Evolutionary conservation across 2,888 invertebrate genomes (phyloP).

Genomic region (Lasioglossum calceatum): DNA sequence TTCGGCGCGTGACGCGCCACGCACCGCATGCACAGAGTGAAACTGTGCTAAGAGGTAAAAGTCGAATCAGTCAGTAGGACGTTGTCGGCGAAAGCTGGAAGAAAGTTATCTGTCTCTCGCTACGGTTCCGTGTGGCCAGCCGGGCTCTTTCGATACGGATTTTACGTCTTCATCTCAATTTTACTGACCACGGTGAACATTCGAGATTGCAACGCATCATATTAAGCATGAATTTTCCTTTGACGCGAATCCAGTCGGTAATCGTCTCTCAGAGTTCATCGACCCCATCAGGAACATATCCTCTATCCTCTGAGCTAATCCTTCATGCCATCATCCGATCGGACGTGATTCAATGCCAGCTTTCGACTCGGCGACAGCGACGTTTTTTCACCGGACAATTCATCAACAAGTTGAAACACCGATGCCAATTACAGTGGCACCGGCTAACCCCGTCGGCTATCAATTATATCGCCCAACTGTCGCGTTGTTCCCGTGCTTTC

Average conservation of each 20-base stretch:
- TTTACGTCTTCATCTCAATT: constrained; percentile 21
- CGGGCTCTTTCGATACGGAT: constrained; percentile 23
- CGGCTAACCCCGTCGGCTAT: constrained; percentile 40
- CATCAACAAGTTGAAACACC: not conserved
- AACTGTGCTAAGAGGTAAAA: constrained; percentile 84
- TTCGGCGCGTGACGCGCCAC: not conserved
- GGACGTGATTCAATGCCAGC: constrained; percentile 1
- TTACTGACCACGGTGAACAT: not conserved
- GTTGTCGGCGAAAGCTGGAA: constrained; percentile 81
- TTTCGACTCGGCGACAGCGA: constrained; percentile 9
- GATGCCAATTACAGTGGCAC: constrained; percentile 10
- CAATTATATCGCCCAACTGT: constrained; percentile 28
- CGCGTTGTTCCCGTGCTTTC: constrained; percentile 44
- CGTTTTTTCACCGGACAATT: not conserved
- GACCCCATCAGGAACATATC: not conserved
- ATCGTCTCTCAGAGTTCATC: not conserved
- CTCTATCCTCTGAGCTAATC: not conserved
- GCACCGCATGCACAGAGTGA: constrained; percentile 71
- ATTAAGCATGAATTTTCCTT: not conserved
- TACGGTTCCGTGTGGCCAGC: constrained; percentile 55
- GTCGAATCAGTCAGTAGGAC: constrained; percentile 83
- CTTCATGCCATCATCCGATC: not conserved
- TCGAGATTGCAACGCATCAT: not conserved
- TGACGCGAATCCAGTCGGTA: not conserved
- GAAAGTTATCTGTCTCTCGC: constrained; percentile 77